Evolutionary conservation across 2,113 vertebrate species (phyloP), one percentile per base, ranked within the genome.

Genomic region (Eclectus roratus): DNA sequence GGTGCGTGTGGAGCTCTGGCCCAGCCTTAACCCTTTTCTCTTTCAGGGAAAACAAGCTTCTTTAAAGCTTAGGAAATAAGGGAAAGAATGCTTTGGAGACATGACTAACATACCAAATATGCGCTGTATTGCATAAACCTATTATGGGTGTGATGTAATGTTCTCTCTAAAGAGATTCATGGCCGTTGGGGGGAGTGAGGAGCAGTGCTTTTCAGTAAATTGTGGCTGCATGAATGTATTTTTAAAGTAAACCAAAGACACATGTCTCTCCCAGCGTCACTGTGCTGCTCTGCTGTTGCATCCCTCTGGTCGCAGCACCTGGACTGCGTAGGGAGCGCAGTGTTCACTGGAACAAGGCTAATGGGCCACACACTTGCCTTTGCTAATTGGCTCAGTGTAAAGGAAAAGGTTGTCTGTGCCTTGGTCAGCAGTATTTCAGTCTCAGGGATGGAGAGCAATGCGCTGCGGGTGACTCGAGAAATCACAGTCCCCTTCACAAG

Each of bases 341-440:
- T 74, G 89, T 74, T 93, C 84, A 44, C 60, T 55, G 95, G 74
- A 86, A 92, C 85, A 80, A 89, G 92, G 72, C 91, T 85, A 61
- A 78, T 55, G 77, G 93, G 96, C 94, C 97, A 97, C 97, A 93
- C 97, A 93, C 97, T 98, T 98, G 96, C 80, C 97, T 97, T 97
- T 95, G 97, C 69, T 95, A 96, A 98, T 98, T 96, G 98, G 98
- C 96, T 97, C 92, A 60, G 70, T 61, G 93, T 88, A 93, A 97
- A 97, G 97, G 93, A 86, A 93, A 91, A 96, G 80, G 69, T 56
- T 20, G 80, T 72, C 24, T 17, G 1, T 28, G 52, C 79, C 52
- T 46, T 53, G 19, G 79, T 72, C 92, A 71, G 95, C 66, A 8
- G 46, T 37, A 65, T 41, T 43, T 33, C n/a, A 39, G 27, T 29